Base-by-base conservation (phyloP, 1,140 invertebrate species). In the Meteorus sp. region DNA sequence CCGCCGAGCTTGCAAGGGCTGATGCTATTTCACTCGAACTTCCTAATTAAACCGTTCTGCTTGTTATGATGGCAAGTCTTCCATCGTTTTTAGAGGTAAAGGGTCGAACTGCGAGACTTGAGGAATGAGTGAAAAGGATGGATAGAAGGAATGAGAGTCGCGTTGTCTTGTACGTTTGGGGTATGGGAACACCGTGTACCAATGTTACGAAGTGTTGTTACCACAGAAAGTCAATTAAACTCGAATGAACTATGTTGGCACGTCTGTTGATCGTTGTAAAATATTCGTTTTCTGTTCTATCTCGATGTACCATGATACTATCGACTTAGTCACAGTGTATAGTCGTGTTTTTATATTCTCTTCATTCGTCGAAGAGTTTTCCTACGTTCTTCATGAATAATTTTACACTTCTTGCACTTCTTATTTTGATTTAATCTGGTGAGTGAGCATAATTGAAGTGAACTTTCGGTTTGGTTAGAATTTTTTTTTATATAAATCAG, bases 1-100 rank as follows among this genome's bases (percentile, higher is more conserved):
- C n/a, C n/a, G n/a, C n/a, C n/a, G 29, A 56, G 9, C 55, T 50
- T 48, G 17, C 39, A 61, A 57, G 53, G 59, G 52, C 29, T 50
- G 50, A 54, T 60, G 59, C 53, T 64, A 64, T 64, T 64, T 64
- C 59, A 64, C 56, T 61, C 45, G 59, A 59, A 64, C 59, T 61
- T 64, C 53, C 59, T 61, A 61, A 64, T 61, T 64, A 61, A 64
- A 64, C 55, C 59, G 45, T 58, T 61, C 55, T 55, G 23, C 44
- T 51, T 51, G 51, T 56, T 64, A 61, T 59, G 51, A 60, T 31
- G 22, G 53, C 51, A 54, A 37, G 47, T 37, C 45, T 13, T 23
- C 44, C 8, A 39, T n/a, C 8, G 15, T 39, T 13, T 33, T 6
- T 33, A 7, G 35, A n/a, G n/a, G n/a, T n/a, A n/a, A n/a, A n/a